These are phyloP conservation scores for Hassar affinis DNA, from an alignment of 2,113 vertebrate genomes.

Conservation along the genomic window DNA sequence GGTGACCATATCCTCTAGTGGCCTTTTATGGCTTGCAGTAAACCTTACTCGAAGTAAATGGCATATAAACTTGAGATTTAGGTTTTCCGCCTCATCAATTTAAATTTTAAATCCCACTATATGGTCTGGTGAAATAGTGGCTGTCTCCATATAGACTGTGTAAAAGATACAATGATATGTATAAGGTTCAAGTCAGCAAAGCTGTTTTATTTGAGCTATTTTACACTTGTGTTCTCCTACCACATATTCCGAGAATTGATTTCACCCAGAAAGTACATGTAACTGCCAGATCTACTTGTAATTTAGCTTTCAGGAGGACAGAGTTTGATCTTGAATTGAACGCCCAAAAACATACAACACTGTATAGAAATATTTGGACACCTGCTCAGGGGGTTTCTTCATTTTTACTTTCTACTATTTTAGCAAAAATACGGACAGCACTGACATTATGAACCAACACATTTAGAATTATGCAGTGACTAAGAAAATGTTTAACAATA, in stretches of 20 bases:
- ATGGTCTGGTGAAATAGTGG: not conserved
- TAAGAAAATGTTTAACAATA: too few species aligned
- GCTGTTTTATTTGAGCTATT: not conserved
- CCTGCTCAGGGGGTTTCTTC: not conserved
- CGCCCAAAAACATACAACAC: not conserved
- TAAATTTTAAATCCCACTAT: not conserved
- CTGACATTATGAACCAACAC: not conserved
- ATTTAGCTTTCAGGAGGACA: not conserved
- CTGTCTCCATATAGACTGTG: not conserved
- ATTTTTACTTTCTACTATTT: not conserved
- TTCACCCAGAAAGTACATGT: not conserved
- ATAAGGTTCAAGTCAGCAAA: not conserved
- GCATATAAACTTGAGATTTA: constrained; percentile 24
- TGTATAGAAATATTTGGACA: too few species aligned
- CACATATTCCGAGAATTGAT: not conserved
- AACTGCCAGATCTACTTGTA: not conserved
- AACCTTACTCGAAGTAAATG: constrained; percentile 23
- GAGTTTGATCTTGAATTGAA: not conserved
- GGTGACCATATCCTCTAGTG: constrained; percentile 5
- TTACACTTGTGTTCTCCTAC: not conserved
- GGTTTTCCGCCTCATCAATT: not conserved
- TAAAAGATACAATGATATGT: not conserved
- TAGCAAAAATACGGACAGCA: not conserved
- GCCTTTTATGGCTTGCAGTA: constrained; percentile 31
- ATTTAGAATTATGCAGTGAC: not conserved